Base-by-base conservation (phyloP, 2,888 invertebrate species). In the Volucella inanis region DNA sequence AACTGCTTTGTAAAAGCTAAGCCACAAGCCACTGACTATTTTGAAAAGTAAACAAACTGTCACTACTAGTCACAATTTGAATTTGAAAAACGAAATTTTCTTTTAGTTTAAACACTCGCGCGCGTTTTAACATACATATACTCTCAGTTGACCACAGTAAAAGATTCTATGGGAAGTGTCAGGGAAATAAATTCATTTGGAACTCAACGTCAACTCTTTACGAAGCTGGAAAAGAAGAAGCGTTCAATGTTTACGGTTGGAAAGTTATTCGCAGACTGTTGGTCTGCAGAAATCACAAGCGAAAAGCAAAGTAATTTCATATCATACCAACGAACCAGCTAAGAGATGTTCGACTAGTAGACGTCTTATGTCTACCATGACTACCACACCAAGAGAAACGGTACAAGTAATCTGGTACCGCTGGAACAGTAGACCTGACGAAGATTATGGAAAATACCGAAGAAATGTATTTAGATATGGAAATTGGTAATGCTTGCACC, bases 231-330 rank as follows among this genome's bases (percentile, higher is more conserved):
- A 45, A 55, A 65, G 55, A 52, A n/a, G 9, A 49, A 83, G 74
- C 65, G 55, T 18, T 39, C 61, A 54, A 61, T 84, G 84, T 50
- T 80, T n/a, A 71, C 65, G 65, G 79, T 70, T 80, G 75, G 55
- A 84, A 67, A 80, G 84, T 61, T 80, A 80, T 80, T 79, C 71
- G 79, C 84, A 84, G 84, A 84, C 84, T 84, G 84, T 61, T 62
- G 70, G 84, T 75, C 75, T 79, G 65, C 70, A 49, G 70, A 55
- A 67, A 76, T 39, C 71, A 15, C 75, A 57, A 54, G 57, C 62
- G 31, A 57, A 50, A 59, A 75, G 64, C 70, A 74, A 70, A 68
- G 18, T 31, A 31, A 54, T 47, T 61, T 52, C 57, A 54, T 65
- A 31, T 75, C 72, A 74, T 59, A 65, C 78, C 47, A 62, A 43